phyloP scores from a whole-genome alignment of 1,140 invertebrate genomes.

The Heliconius hewitsoni region DNA sequence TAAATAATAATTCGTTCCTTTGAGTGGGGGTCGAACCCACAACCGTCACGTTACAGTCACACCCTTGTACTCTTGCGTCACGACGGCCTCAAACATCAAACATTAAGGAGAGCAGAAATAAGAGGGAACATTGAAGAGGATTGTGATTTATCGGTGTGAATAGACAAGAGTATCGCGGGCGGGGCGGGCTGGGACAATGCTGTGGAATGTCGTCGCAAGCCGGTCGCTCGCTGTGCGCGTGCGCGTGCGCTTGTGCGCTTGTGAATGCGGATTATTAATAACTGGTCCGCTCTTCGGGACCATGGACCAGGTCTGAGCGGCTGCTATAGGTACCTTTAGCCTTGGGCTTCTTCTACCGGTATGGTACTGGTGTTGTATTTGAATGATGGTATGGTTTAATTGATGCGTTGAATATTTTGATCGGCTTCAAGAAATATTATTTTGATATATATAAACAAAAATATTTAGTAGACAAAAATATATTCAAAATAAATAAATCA shows the following conservation, averaged over 20 bases:
- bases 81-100: no score
- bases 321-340: slow-evolving; percentile 47
- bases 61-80: no score
- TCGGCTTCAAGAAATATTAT: slow-evolving; percentile 36
- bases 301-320: slow-evolving; percentile 42
- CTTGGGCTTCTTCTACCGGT: neutral
- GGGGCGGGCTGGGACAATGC: slow-evolving; percentile 72
- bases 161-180: slow-evolving; percentile 78
- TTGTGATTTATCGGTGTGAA: slow-evolving; percentile 77
- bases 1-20: no score
- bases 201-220: slow-evolving; percentile 74
- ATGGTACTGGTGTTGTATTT: neutral
- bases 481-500: no score
- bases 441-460: no score
- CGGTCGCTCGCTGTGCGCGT: slow-evolving; percentile 62
- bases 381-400: neutral
- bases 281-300: slow-evolving; percentile 63
- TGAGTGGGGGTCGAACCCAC: no score
- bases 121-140: slow-evolving; percentile 53
- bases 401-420: neutral
- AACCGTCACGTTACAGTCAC: no score
- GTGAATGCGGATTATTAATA: slow-evolving; percentile 80
- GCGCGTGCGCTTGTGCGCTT: slow-evolving; percentile 67
- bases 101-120: no score
- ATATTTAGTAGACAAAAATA: no score